A percentile compares a stretch with the other conserved stretches of the same genome.
These are phyloP conservation scores for Lagria hirta DNA, from an alignment of 2,888 invertebrate genomes.

Conservation along the genomic window DNA sequence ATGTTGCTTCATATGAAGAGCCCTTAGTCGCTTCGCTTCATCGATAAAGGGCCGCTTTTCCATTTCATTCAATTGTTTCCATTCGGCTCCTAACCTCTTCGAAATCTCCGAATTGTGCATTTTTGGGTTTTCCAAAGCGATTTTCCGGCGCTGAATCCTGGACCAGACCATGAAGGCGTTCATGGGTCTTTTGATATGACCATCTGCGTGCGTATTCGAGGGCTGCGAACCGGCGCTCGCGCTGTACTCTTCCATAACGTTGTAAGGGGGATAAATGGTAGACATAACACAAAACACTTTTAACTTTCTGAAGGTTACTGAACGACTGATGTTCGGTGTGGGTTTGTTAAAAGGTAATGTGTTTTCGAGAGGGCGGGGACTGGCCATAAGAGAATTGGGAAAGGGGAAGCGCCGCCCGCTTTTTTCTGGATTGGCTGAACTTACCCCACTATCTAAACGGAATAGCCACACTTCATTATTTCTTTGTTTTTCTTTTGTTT, in stretches of 20 bases:
- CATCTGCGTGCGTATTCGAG: conserved; percentile 50
- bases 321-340: conserved; percentile 41
- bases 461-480: conserved; percentile 39
- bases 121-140: conserved; percentile 92
- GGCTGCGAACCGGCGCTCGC: conserved; percentile 32
- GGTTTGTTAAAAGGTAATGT: conserved; percentile 38
- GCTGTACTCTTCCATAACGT: conserved; percentile 49
- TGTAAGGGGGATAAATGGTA: conserved; percentile 44
- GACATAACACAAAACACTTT: conserved; percentile 36
- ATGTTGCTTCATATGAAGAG: conserved; percentile 87
- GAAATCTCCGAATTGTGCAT: conserved; percentile 91
- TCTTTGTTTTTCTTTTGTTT: conserved; percentile 31
- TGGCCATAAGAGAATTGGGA: conserved; percentile 40
- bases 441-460: conserved; percentile 37
- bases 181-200: conserved; percentile 95
- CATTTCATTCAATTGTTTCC: conserved; percentile 84
- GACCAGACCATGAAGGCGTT: conserved; percentile 99
- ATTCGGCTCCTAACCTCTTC: conserved; percentile 88
- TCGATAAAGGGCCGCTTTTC: conserved; percentile 94
- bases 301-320: conserved; percentile 33
- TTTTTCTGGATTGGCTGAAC: conserved; percentile 49
- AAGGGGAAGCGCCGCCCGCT: conserved; percentile 42
- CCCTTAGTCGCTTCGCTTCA: conserved; percentile 86
- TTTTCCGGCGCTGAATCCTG: conserved; percentile 84
- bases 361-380: conserved; percentile 37